phyloP scores from a whole-genome alignment of 2,113 vertebrate genomes.

The Alosa alosa region DNA sequence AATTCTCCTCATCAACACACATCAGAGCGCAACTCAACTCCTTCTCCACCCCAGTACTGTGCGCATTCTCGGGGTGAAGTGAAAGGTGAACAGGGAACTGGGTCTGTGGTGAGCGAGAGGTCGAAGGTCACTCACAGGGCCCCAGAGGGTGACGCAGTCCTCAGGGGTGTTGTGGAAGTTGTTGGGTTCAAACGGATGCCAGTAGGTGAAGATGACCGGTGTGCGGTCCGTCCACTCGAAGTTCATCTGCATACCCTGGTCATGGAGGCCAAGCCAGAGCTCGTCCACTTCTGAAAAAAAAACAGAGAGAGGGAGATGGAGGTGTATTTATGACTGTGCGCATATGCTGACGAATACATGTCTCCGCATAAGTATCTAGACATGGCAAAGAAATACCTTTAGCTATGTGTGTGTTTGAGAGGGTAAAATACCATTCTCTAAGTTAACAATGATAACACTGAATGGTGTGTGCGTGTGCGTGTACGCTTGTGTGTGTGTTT shows the following conservation, averaged over 20 bases:
- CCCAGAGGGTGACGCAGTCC: constrained; percentile 96
- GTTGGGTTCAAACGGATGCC: constrained; percentile 97
- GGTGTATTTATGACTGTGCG: neutral
- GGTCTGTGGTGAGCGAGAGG: neutral
- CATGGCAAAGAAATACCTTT: too few species aligned
- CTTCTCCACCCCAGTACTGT: neutral
- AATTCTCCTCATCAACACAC: neutral
- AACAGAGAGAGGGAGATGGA: neutral
- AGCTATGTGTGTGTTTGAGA: neutral
- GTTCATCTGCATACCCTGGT: constrained; percentile 92
- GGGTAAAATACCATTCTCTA: neutral
- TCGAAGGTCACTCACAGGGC: constrained; percentile 77
- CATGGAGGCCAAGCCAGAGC: constrained; percentile 95
- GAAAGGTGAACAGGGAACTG: neutral
- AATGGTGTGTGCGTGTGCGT: neutral
- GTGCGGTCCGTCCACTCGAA: constrained; percentile 96
- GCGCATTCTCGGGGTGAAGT: neutral
- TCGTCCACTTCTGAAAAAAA: constrained; percentile 82
- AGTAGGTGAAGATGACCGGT: constrained; percentile 88
- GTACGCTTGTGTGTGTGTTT: neutral
- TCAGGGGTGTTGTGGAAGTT: constrained; percentile 92
- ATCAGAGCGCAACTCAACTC: neutral
- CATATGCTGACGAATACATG: neutral
- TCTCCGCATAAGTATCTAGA: neutral
- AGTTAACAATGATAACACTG: too few species aligned